Conservation (phyloP, 64 coral and sea anemone species). For the Pocillopora verrucosa region DNA sequence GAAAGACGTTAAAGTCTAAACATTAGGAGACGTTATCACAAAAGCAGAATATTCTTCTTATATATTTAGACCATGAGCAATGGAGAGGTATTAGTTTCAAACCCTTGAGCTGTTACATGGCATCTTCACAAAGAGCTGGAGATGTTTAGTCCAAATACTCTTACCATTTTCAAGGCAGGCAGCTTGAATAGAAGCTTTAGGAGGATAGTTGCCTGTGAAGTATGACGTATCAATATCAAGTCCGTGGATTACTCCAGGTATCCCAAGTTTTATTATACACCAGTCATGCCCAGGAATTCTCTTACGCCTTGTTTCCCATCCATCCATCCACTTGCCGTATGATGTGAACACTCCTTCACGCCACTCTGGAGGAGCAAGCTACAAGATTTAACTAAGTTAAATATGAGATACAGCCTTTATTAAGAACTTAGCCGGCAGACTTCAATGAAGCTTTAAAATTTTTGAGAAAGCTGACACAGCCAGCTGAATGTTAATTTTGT, state of each 20-base stretch:
- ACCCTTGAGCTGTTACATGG: no score
- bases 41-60: no score
- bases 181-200: constrained; percentile 71
- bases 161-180: constrained; percentile 57
- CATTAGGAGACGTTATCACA: no score
- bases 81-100: no score
- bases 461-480: no score
- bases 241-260: constrained; percentile 77
- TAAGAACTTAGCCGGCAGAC: not conserved
- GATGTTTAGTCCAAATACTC: not conserved
- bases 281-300: constrained; percentile 83
- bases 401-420: no score
- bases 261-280: constrained; percentile 85
- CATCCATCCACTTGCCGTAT: constrained; percentile 96
- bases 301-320: constrained; percentile 88
- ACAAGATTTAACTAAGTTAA: not conserved
- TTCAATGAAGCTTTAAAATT: not conserved
- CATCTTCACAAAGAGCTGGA: no score
- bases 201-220: constrained; percentile 92
- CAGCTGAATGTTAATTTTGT: no score
- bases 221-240: constrained; percentile 84
- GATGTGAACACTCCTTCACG: constrained; percentile 76
- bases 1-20: no score
- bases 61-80: no score
- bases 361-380: constrained; percentile 74